A percentile compares a stretch with the other conserved stretches of the same genome.
Evolutionary conservation across 2,888 invertebrate genomes (phyloP).

Genomic region (Cheilosia impressa): DNA sequence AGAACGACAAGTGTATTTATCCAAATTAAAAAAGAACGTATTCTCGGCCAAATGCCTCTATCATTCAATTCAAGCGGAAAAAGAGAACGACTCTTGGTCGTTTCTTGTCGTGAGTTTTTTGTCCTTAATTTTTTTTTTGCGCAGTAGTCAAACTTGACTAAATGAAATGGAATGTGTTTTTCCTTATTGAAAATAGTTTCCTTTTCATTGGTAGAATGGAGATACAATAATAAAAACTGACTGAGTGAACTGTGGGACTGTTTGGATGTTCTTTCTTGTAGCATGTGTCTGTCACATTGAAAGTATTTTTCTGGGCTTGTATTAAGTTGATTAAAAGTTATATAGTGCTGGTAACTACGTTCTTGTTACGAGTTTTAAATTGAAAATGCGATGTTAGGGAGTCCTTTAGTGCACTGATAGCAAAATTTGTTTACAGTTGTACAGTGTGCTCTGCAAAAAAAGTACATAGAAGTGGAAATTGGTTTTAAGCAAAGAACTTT

Average conservation of each 20-base stretch:
- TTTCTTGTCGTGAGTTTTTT: background rate
- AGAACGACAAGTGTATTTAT: constrained; percentile 53
- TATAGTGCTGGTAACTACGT: background rate
- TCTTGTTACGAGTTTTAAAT: constrained; percentile 17
- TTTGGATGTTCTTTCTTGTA: background rate
- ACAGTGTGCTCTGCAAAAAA: no score
- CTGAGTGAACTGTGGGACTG: background rate
- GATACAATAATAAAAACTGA: background rate
- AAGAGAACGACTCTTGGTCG: constrained; percentile 9
- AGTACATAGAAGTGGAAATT: no score
- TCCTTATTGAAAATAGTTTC: constrained; percentile 61
- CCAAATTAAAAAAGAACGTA: constrained; percentile 43
- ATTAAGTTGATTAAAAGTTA: constrained; percentile 11
- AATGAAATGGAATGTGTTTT: constrained; percentile 55
- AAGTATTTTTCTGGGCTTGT: background rate
- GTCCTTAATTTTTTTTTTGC: background rate
- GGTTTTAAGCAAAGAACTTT: no score
- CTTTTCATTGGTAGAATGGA: constrained; percentile 18
- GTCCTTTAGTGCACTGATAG: background rate
- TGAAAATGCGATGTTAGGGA: constrained; percentile 13
- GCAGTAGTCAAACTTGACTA: constrained; percentile 23
- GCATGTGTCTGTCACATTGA: background rate
- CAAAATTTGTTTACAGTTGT: background rate
- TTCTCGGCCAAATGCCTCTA: constrained; percentile 41
- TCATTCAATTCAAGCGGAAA: constrained; percentile 27